Base-by-base conservation (phyloP, 2,113 vertebrate species). In the Gobiocypris rarus region DNA sequence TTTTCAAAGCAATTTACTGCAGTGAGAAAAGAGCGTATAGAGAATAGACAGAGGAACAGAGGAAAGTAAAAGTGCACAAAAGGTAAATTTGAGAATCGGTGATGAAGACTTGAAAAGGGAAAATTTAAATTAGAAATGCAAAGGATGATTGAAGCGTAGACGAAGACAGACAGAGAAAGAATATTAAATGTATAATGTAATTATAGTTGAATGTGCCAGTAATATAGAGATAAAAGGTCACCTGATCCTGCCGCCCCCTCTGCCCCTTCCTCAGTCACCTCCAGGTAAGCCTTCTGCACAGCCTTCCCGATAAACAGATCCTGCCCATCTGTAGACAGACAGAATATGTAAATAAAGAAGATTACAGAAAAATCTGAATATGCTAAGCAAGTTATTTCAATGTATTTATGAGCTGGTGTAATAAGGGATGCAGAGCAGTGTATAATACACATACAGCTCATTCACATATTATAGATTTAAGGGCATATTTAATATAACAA, bases 251-350 rank as follows among this genome's bases (percentile, higher is more conserved):
- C 97, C 2, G 97, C 97, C 65, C 96, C 97, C 92, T 99, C 98
- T 0, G 97, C 94, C 75, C 97, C 98, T 87, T 99, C 98, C 92
- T 99, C 98, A 4, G 97, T 98, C 92, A 99, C 96, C 93, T 99
- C 98, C 87, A 99, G 91, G 91, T 97, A 97, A 2, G 96, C 95
- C 90, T 98, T 98, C 92, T 99, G 98, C 86, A 99, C 94, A 0
- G 95, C 97, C 90, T 96, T 98, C 48, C 95, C 96, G 75, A 99
- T 95, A 89, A 95, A 96, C 89, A 99, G 90, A 59, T 96, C 96
- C 89, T 96, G 96, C 76, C 94, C 95, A 88, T 96, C 97, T 99
- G 93, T 38, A 54, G 28, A 75, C 58, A 69, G 38, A 59, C 17
- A 67, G 22, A 70, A 59, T 0, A 76, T 43, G 17, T 24, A 67